Conservation (phyloP, 2,888 invertebrate genomes). For the Hedychridium roseum region DNA sequence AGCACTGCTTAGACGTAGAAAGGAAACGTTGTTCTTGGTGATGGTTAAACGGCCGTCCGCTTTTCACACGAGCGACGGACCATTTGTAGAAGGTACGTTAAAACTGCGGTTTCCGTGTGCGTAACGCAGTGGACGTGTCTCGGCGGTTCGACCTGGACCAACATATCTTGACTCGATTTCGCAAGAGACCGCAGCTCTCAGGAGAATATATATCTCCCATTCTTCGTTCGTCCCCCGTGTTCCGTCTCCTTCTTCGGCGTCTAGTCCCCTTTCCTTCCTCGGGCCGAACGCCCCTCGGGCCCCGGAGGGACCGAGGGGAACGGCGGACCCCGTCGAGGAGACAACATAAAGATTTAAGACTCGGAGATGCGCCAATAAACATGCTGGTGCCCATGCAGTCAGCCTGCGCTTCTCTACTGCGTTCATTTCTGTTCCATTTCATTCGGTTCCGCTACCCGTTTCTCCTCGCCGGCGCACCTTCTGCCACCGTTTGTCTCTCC, state of each 20-base stretch:
- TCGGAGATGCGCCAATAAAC: constrained; percentile 64
- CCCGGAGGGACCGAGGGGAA: constrained; percentile 39
- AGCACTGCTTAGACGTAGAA: too few species aligned
- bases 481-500: too few species aligned
- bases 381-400: constrained; percentile 59
- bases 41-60: too few species aligned
- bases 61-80: too few species aligned
- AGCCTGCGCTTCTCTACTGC: constrained; percentile 47
- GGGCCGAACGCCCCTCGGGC: constrained; percentile 12
- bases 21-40: too few species aligned
- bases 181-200: constrained; percentile 54
- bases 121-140: constrained; percentile 54
- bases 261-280: constrained; percentile 14
- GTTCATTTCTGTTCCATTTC: constrained; percentile 54
- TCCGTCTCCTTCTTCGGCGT: constrained; percentile 15
- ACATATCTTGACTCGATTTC: constrained; percentile 56
- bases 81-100: too few species aligned
- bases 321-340: constrained; percentile 58
- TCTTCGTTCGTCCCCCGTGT: constrained; percentile 34
- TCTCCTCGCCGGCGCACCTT: too few species aligned
- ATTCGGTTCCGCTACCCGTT: constrained; percentile 37
- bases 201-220: constrained; percentile 52
- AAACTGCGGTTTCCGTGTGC: constrained; percentile 55
- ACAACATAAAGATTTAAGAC: constrained; percentile 65
- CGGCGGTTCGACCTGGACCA: constrained; percentile 41